These are phyloP conservation scores for Neogobius melanostomus DNA, from an alignment of 2,113 vertebrate genomes.

Conservation along the genomic window DNA sequence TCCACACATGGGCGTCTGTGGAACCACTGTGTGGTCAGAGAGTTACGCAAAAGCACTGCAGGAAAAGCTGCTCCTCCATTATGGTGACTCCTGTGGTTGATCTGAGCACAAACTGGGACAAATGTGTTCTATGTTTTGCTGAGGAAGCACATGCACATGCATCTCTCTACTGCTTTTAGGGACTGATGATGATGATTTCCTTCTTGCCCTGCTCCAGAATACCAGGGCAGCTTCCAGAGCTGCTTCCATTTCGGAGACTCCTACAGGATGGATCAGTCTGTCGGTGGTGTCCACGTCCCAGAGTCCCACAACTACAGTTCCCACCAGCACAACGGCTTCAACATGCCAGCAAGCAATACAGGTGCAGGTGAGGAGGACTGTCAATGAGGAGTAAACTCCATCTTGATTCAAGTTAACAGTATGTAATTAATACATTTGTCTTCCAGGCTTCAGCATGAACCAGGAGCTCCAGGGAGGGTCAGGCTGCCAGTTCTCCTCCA, in stretches of 20 bases:
- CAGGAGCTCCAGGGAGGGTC: constrained; percentile 80
- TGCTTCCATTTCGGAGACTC: constrained; percentile 92
- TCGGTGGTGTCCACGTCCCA: constrained; percentile 76
- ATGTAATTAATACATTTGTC: constrained; percentile 7
- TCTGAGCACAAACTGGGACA: constrained; percentile 52
- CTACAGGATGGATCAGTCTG: constrained; percentile 86
- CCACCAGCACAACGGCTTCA: constrained; percentile 87
- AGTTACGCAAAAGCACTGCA: constrained; percentile 60
- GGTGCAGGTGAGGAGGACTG: constrained; percentile 79
- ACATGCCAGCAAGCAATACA: constrained; percentile 76
- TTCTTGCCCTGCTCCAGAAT: constrained; percentile 78
- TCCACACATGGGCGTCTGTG: constrained; percentile 62
- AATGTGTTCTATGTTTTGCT: constrained; percentile 36
- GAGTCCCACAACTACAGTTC: constrained; percentile 83
- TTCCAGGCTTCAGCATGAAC: constrained; percentile 85
- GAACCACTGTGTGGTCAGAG: constrained; percentile 60
- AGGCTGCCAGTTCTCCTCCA: constrained; percentile 80
- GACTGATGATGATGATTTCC: constrained; percentile 29
- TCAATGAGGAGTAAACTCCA: background rate
- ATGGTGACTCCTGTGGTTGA: constrained; percentile 65
- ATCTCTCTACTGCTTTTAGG: constrained; percentile 28
- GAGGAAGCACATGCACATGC: constrained; percentile 14
- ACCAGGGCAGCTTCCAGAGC: constrained; percentile 95
- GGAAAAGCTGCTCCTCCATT: constrained; percentile 57
- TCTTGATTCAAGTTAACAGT: background rate